Base-by-base conservation (phyloP, 1,140 invertebrate species). In the Vanessa tameamea region DNA sequence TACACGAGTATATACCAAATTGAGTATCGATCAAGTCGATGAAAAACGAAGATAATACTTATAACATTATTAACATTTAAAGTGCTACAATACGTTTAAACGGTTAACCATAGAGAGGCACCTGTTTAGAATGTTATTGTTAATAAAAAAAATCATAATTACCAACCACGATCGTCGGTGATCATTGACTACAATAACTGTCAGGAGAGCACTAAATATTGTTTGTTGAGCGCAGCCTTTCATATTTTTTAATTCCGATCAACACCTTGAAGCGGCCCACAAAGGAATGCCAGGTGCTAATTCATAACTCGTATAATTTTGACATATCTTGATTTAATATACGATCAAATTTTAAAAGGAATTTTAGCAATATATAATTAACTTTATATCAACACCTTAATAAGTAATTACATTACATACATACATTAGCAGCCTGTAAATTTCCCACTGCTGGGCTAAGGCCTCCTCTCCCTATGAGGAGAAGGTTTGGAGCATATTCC, bases 181-280 rank as follows among this genome's bases (percentile, higher is more conserved):
- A 91, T 90, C 87, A 90, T 91, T 87, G 88, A 81, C 85, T 84
- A 86, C 86, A 85, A 91, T 91, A 92, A 78, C 69, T 76, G 74
- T 78, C 90, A 87, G 86, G 86, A 85, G 81, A 84, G 84, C 87
- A 90, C 89, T 91, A 92, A 92, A 92, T 91, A 92, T 92, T 91
- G 87, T 92, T 92, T 90, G 72, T 78, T 71, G 70, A 75, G 75
- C 72, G 73, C 55, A 72, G 57, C 61, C 69, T 71, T 64, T 78
- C 69, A 78, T 75, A 68, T 59, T 78, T 72, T 31, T 75, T 75
- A 72, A 78, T 64, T 64, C 23, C 73, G 76, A 65, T 78, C 76
- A 72, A 78, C 76, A 78, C 76, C 76, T 78, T 78, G 69, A 68
- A 63, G 11, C 61, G 63, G 57, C 57, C 26, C 26, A 61, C 13